Base-by-base conservation (phyloP, 2,113 vertebrate genomes). In the Azemiops feae region DNA sequence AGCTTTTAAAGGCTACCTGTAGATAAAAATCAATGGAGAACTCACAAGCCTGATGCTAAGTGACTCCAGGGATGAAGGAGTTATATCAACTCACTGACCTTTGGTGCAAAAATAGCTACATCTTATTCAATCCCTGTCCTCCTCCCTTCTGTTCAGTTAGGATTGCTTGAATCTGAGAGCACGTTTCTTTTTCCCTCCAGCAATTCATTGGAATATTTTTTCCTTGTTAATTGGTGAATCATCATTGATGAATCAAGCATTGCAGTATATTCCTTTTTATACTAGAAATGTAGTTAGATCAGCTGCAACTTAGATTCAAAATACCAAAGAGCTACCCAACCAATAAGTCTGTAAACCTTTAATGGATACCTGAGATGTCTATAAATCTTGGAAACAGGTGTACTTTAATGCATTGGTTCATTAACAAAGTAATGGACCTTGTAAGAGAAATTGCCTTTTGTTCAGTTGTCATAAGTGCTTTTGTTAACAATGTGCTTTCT, bases 1-100 rank as follows among this genome's bases (percentile, higher is more conserved):
- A 96, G 95, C 96, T 97, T 95, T 93, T 95, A 95, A 96, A 96
- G 92, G 93, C 94, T 94, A 95, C 30, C 86, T 92, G 74, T n/a
- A 92, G 96, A 94, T 91, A 96, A 95, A 96, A 97, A 97, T 95
- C 96, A 92, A 96, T 97, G 94, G 85, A 92, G 95, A 96, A 93
- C 93, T 91, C 94, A 74, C 93, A 64, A 87, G 87, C 93, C 91
- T 92, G 95, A 93, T 93, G 93, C 58, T 95, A 94, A 97, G 64
- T 60, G 93, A 89, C 60, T 87, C 89, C 45, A 96, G 91, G 94
- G 93, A 93, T 93, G 95, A 95, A 95, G 95, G 93, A 8, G 86
- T 85, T 90, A 94, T 95, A 96, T 95, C 92, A 95, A 94, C 91
- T 91, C 52, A 18, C 91, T 93, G 95, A 95, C 97, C 95, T 97